Evolutionary conservation across 1,140 invertebrate species (phyloP), one percentile per base, ranked within the genome.

Genomic region (Drosophila elegans): DNA sequence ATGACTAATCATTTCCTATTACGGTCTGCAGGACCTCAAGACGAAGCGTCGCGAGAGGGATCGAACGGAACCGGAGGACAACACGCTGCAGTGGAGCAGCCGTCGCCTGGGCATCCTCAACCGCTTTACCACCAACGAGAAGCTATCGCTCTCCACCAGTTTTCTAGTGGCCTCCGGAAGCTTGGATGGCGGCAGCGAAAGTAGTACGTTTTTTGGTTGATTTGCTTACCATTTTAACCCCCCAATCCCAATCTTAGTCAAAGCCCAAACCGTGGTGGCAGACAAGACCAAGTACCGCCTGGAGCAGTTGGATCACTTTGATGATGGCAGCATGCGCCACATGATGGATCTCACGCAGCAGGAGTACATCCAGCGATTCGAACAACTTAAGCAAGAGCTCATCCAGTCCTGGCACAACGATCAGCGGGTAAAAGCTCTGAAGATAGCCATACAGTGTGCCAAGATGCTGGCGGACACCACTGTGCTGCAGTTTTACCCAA

Each of bases 401-500:
- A 95, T 97, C 29, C 94, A 95, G 91, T 97, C 98, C 1, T 99
- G 98, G 98, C 95, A 98, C 79, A 94, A 95, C 36, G 98, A 99
- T 93, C 97, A 98, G 91, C 94, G 98, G 83, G 98, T 99, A 0
- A 98, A 98, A 94, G 96, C 98, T 6, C 94, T 99, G 3, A 99
- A 99, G 94, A 99, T 99, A 91, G 97, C 96, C 4, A 99, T 99
- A 78, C 97, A 99, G 94, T 98, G 97, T 94, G 97, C 98, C 21
- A 99, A 99, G 94, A 93, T 99, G 75, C 93, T 99, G 27, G 95
- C 96, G 5, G 97, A 99, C 91, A 97, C 96, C 12, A 96, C 95
- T 72, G 97, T 97, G 1, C 95, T 98, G 82, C 96, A 96, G 79
- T 99, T 99, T 93, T 99, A 99, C 94, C 98, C 98, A 0, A 98